Evolutionary conservation across 2,888 invertebrate species (phyloP), one percentile per base, ranked within the genome.

Genomic region (Aphidoletes aphidimyza): DNA sequence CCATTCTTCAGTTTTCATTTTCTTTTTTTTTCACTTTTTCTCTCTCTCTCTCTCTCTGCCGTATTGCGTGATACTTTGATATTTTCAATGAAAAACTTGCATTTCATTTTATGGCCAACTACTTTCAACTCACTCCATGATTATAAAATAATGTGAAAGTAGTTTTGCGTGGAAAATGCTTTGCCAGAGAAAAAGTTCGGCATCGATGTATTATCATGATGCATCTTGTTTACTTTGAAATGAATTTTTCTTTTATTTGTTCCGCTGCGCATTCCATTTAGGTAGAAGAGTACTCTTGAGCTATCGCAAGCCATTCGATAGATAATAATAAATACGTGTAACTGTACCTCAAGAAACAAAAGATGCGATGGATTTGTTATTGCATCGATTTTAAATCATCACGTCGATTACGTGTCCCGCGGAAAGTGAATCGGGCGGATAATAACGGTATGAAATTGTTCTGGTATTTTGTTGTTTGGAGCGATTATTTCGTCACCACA

Each of bases 31-130:
- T n/a, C n/a, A n/a, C n/a, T n/a, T n/a, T n/a, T n/a, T n/a, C n/a
- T n/a, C n/a, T n/a, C n/a, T n/a, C n/a, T n/a, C n/a, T n/a, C n/a
- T n/a, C n/a, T n/a, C n/a, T n/a, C n/a, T 34, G 69, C 54, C 69
- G 69, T 34, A 30, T 30, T 69, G 9, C 69, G 69, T 69, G 69
- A 69, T 69, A 69, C 11, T 11, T 69, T 69, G 69, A 69, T 69
- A 69, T 69, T 69, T 69, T 69, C 69, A 69, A 69, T 69, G 69
- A 69, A 69, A n/a, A 69, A 69, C 69, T 69, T 69, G 69, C 69
- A 69, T 69, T 69, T 69, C 69, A 69, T 26, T 69, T 69, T 69
- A 69, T 69, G 30, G 69, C 69, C 69, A 69, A 69, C 69, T 69
- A 69, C 69, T 30, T 69, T 26, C 69, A 69, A 69, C 69, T 69